phyloP scores from a whole-genome alignment of 2,797 vertebrate species.

The Hapalemur alaotrensis region DNA sequence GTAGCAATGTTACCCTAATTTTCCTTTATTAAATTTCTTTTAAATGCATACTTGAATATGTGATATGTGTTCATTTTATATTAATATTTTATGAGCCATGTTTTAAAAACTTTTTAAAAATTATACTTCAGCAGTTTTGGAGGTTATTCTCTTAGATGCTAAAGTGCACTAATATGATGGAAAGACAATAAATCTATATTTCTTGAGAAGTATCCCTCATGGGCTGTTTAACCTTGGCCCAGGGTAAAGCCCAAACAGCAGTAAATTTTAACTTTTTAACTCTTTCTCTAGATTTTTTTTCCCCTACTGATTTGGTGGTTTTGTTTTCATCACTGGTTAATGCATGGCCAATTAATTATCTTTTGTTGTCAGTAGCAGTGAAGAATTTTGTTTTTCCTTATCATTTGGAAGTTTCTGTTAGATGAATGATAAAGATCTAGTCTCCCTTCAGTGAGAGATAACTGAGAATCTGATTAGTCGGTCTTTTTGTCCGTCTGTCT shows the following conservation, averaged over 20 bases:
- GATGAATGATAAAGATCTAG: not conserved
- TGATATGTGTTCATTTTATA: not conserved
- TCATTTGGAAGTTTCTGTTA: not conserved
- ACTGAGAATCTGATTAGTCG: not conserved
- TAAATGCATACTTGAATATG: not conserved
- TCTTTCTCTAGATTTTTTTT: not conserved
- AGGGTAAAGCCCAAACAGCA: not conserved
- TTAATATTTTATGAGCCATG: not conserved
- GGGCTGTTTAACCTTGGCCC: not conserved
- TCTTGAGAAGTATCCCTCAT: not conserved
- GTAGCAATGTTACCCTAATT: not conserved
- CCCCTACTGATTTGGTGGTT: not conserved
- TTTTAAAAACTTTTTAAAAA: not conserved
- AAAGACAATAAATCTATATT: not conserved
- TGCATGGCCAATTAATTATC: not conserved
- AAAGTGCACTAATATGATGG: not conserved
- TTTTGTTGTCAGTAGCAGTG: not conserved
- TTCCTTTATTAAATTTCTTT: constrained; percentile 4
- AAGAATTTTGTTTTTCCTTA: constrained; percentile 1
- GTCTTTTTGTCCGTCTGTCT: not conserved
- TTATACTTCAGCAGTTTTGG: not conserved
- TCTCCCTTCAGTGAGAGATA: not conserved
- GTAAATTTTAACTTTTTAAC: not conserved
- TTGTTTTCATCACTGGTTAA: not conserved
- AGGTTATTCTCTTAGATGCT: not conserved